A percentile compares a stretch with the other conserved stretches of the same genome.
Conservation (phyloP, 2,113 vertebrate genomes). For the Eptesicus fuscus region DNA sequence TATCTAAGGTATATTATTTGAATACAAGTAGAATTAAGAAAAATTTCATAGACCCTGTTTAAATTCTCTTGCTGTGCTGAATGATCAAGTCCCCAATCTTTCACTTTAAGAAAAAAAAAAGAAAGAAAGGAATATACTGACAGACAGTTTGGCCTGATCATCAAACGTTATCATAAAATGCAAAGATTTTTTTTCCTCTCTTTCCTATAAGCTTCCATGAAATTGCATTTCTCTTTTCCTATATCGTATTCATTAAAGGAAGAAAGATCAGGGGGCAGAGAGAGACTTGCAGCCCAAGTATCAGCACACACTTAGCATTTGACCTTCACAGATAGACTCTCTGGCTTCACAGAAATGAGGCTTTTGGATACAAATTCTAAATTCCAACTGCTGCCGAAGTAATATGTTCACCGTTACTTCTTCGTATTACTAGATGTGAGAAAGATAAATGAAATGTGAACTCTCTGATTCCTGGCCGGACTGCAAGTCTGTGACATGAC, state of each 20-base stretch:
- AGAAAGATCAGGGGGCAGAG: background rate
- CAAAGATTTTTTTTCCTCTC: background rate
- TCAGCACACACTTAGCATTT: background rate
- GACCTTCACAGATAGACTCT: background rate
- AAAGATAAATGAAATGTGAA: conserved; percentile 20
- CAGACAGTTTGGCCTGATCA: background rate
- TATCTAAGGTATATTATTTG: background rate
- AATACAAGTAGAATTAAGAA: background rate
- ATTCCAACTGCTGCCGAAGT: conserved; percentile 12
- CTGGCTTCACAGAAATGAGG: background rate
- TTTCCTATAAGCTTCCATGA: background rate
- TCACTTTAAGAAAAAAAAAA: background rate
- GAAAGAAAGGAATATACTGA: background rate
- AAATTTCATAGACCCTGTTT: background rate
- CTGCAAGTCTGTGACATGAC: background rate
- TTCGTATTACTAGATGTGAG: background rate
- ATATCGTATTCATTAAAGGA: background rate
- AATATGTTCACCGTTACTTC: conserved; percentile 8
- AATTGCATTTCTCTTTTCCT: background rate
- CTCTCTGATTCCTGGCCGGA: conserved; percentile 1
- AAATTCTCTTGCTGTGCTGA: background rate
- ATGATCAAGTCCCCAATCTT: background rate
- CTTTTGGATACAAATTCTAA: background rate
- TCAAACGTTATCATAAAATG: background rate
- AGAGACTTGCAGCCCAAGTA: background rate